Evolutionary conservation across 2,888 invertebrate genomes (phyloP).

Genomic region (Notocelia uddmanniana): DNA sequence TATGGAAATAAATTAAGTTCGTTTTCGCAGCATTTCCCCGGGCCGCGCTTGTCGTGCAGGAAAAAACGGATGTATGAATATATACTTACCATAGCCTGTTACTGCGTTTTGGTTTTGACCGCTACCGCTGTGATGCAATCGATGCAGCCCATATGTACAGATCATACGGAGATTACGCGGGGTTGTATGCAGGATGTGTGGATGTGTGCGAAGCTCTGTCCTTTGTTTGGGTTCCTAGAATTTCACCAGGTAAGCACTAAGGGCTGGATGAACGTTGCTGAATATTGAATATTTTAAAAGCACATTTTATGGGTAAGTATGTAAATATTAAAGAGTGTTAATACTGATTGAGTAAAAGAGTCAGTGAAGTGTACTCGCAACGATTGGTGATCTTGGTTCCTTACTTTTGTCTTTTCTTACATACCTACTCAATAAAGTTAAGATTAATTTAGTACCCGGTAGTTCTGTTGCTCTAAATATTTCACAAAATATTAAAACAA

Average conservation of each 20-base stretch:
- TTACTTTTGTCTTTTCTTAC: no score
- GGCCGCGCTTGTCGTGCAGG: not conserved
- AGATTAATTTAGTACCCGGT: no score
- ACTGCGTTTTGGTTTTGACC: not conserved
- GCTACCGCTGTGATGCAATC: constrained; percentile 19
- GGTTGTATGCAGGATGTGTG: constrained; percentile 1
- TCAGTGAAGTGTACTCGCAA: no score
- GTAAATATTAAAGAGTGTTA: no score
- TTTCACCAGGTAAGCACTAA: not conserved
- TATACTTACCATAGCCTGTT: not conserved
- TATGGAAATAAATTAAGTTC: constrained; percentile 30
- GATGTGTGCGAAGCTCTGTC: constrained; percentile 11
- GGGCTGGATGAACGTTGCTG: not conserved
- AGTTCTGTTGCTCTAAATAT: no score
- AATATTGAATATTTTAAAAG: not conserved
- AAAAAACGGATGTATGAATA: not conserved
- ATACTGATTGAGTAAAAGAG: not conserved
- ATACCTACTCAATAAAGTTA: no score
- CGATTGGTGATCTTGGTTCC: no score
- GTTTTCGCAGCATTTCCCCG: constrained; percentile 19
- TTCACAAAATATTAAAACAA: no score
- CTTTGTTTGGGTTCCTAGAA: constrained; percentile 19
- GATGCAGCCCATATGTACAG: constrained; percentile 19
- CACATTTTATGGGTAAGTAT: no score
- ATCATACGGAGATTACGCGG: constrained; percentile 12